Base-by-base conservation (phyloP, 2,888 invertebrate genomes). In the Rhodophaea formosa region DNA sequence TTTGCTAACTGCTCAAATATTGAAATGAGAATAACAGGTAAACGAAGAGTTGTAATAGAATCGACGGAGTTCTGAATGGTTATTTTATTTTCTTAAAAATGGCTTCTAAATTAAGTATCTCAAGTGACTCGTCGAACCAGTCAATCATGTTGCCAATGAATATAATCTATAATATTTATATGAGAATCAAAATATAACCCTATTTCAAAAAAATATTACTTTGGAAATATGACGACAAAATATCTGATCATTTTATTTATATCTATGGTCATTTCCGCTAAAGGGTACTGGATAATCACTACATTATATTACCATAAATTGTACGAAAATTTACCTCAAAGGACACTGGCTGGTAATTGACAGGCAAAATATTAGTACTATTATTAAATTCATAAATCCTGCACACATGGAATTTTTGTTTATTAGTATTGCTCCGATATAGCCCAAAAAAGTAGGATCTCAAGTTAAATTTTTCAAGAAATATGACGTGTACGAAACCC, bases 401-500 rank as follows among this genome's bases (percentile, higher is more conserved):
- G n/a, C n/a, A n/a, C n/a, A n/a, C n/a, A n/a, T n/a, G n/a, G n/a
- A n/a, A n/a, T n/a, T n/a, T n/a, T n/a, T n/a, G n/a, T n/a, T n/a
- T n/a, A n/a, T n/a, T n/a, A n/a, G n/a, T n/a, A n/a, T n/a, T n/a
- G 23, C 23, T 23, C 23, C 23, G 23, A 23, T 23, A 23, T 23
- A 23, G 2, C 5, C 23, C 23, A 23, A 5, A 23, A 23, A 23
- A 23, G 23, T 23, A 23, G 5, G 2, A 5, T 23, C 5, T 5
- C 5, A 5, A 23, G 23, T 23, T 23, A 3, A 3, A 23, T 2
- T 23, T 23, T 23, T 3, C 23, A 59, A 53, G 55, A 42, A 61
- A 59, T 61, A 62, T 62, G 63, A 67, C 66, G 63, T 68, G 66
- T 68, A 69, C 67, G 71, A 70, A 75, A 74, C 66, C 62, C 52